Conservation (phyloP, 2,797 vertebrate species). For the Hoplostethus mediterraneus region DNA sequence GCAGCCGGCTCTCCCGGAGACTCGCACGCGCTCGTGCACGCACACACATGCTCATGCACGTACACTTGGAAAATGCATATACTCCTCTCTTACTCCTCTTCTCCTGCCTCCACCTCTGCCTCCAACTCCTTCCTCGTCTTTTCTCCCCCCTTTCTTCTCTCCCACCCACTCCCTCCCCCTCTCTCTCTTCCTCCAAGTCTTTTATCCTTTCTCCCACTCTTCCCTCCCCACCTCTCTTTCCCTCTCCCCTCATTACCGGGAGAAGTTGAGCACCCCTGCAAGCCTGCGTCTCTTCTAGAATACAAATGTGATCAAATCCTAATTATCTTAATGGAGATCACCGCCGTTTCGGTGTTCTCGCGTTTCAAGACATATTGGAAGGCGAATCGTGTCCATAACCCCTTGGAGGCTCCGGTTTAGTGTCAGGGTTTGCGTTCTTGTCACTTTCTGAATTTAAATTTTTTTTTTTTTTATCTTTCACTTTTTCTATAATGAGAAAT, state of each 20-base stretch:
- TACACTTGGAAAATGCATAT: not conserved
- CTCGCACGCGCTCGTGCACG: no score
- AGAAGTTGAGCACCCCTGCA: not conserved
- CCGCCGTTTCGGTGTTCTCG: not conserved
- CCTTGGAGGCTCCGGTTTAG: not conserved
- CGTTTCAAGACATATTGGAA: constrained; percentile 1
- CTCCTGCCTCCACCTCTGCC: not conserved
- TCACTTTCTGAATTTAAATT: not conserved
- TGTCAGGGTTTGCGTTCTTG: not conserved
- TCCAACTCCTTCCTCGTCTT: not conserved
- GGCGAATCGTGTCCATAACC: not conserved
- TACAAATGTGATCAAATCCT: constrained; percentile 23
- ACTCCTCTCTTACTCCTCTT: not conserved
- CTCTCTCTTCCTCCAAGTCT: not conserved
- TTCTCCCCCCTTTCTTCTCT: constrained; percentile 17
- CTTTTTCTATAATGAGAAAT: constrained; percentile 10
- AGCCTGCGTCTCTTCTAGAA: constrained; percentile 7
- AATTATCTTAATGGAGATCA: constrained; percentile 16
- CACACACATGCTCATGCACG: constrained; percentile 1
- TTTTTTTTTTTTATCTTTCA: constrained; percentile 21
- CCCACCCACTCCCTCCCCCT: not conserved
- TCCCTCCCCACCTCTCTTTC: not conserved
- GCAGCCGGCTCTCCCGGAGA: constrained; percentile 38
- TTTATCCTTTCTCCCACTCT: not conserved
- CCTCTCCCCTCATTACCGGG: constrained; percentile 2